phyloP scores from a whole-genome alignment of 2,888 invertebrate species.

The Orthonychiurus folsomi region DNA sequence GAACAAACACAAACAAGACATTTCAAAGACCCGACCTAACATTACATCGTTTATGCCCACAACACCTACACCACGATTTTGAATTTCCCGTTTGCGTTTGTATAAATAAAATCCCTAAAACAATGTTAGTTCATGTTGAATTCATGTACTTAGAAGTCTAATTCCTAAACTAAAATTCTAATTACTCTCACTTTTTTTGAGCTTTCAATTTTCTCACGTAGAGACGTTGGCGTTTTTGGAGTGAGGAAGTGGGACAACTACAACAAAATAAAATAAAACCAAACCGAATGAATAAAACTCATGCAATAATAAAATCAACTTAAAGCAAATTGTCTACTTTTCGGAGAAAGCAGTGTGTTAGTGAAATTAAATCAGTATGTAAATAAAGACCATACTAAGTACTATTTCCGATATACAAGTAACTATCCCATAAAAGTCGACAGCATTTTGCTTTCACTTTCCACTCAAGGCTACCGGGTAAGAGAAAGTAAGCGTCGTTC shows the following conservation, averaged over 20 bases:
- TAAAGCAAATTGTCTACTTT: neutral
- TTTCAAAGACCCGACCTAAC: no score
- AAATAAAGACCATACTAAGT: no score
- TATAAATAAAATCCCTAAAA: no score
- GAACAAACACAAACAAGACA: neutral
- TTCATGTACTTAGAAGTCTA: no score
- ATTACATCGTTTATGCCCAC: no score
- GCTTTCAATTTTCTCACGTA: neutral
- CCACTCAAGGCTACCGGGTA: no score
- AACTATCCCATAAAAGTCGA: no score
- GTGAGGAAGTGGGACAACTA: neutral
- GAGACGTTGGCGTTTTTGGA: neutral
- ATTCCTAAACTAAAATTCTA: neutral
- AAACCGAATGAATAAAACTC: neutral
- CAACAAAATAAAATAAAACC: neutral
- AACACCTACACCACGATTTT: neutral
- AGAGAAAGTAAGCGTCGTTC: no score
- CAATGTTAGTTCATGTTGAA: no score
- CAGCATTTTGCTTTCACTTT: no score
- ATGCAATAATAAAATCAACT: neutral
- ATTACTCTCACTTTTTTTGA: neutral
- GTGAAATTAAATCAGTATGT: no score
- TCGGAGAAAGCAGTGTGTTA: neutral
- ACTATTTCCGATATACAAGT: no score
- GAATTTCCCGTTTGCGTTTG: neutral